A percentile compares a stretch with the other conserved stretches of the same genome.
phyloP scores from a whole-genome alignment of 92 coral and sea anemone species.

The Montipora capitata region DNA sequence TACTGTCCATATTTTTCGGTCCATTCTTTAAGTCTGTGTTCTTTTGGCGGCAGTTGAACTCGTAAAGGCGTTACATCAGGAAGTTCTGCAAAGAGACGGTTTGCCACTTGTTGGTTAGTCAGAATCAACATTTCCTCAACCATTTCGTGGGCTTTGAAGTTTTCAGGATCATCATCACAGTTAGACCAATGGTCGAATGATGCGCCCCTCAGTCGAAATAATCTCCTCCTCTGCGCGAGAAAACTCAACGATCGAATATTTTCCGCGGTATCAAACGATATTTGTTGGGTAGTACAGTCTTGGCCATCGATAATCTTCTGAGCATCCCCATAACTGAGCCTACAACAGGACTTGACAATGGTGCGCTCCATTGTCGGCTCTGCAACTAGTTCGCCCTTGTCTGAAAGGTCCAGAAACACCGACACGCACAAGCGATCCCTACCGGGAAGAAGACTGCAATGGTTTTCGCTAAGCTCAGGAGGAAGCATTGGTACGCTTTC shows the following conservation, averaged over 20 bases:
- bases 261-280: conserved; percentile 27
- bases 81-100: conserved; percentile 25
- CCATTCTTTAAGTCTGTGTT: conserved; percentile 72
- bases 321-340: conserved; percentile 71
- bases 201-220: conserved; percentile 67
- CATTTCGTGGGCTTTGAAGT: conserved; percentile 73
- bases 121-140: conserved; percentile 87
- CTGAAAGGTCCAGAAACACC: conserved; percentile 50
- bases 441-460: conserved; percentile 78
- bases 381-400: conserved; percentile 53
- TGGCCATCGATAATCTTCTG: conserved; percentile 61
- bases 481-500: conserved; percentile 84
- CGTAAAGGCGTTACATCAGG: conserved; percentile 77
- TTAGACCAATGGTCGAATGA: conserved; percentile 51
- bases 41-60: conserved; percentile 81
- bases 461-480: conserved; percentile 70
- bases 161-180: conserved; percentile 29
- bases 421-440: conserved; percentile 73
- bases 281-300: not conserved
- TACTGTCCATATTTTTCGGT: conserved; percentile 36
- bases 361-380: conserved; percentile 61
- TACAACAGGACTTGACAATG: conserved; percentile 67
- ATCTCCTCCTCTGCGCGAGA: conserved; percentile 72
- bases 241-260: conserved; percentile 32
- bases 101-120: conserved; percentile 76